Base-by-base conservation (phyloP, 2,888 invertebrate species). In the Caenorhabditis sp. region DNA sequence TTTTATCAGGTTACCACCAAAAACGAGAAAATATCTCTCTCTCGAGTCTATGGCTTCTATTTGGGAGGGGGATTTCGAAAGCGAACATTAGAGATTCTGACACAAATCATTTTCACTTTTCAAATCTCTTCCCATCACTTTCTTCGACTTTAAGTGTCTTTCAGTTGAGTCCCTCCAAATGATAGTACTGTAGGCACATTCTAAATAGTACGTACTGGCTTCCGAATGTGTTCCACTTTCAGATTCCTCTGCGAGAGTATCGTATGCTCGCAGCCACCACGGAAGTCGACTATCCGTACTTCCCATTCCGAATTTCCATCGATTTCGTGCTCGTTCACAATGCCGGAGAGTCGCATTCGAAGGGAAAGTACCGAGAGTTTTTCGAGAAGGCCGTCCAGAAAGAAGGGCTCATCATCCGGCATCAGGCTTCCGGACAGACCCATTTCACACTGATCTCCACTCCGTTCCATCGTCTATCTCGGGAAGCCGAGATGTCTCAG, bases 251-350 rank as follows among this genome's bases (percentile, higher is more conserved):
- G 6, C 70, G 56, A 30, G 66, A 76, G 50, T 65, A 72, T 61
- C 72, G 61, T 27, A 78, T 74, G 74, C 78, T 76, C 22, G 41
- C 53, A 11, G 66, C 79, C 26, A 52, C 75, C 20, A 65, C 63
- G 13, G 62, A 70, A 27, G 63, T 82, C 37, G 84, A 83, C 59
- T 84, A 84, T 72, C 84, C 84, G 8, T 84, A 84, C 53, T 84
- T 76, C 43, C 83, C 84, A 8, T 84, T 84, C 59, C 79, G 81
- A 17, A 72, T 83, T 7, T 63, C 79, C 1, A 78, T 82, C 17
- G 81, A 84, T 59, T 80, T 77, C 53, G 83, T 83, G 11, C 77
- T 83, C 2, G 83, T 83, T 3, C 70, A 78, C 53, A 61, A 65
- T 43, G 68, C 56, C 2, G 39, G 35, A 1, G 39, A 55, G 20